Base-by-base conservation (phyloP, 2,888 invertebrate genomes). In the Bursaphelenchus okinawaensis region DNA sequence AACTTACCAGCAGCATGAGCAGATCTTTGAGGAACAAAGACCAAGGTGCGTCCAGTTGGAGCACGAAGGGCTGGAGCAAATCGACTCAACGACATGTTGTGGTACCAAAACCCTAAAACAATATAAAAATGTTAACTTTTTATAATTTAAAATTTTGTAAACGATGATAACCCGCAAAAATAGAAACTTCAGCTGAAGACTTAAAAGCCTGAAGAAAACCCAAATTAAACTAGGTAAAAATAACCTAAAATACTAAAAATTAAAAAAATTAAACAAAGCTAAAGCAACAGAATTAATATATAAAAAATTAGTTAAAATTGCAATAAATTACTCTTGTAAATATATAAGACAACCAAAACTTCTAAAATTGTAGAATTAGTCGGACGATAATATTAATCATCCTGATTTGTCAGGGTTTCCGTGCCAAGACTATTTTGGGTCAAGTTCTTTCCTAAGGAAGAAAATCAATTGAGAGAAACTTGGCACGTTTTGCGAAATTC, bases 71-170 rank as follows among this genome's bases (percentile, higher is more conserved):
- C 23, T 27, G 60, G 60, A 1, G 60, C 60, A 27, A 59, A 59
- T 20, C 60, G 60, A 40, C 60, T 59, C 60, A 59, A 59, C 40
- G 60, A 59, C 60, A 59, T 59, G 22, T 1, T 54, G n/a, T n/a
- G n/a, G n/a, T n/a, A n/a, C n/a, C n/a, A n/a, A n/a, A n/a, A n/a
- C n/a, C n/a, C n/a, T n/a, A n/a, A n/a, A n/a, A n/a, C n/a, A n/a
- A n/a, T n/a, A n/a, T n/a, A n/a, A n/a, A n/a, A n/a, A n/a, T n/a
- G n/a, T n/a, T n/a, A n/a, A n/a, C n/a, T n/a, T n/a, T n/a, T n/a
- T n/a, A n/a, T n/a, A n/a, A n/a, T n/a, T n/a, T n/a, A n/a, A n/a
- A n/a, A n/a, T n/a, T n/a, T n/a, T n/a, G n/a, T n/a, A n/a, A n/a
- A n/a, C n/a, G n/a, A n/a, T n/a, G n/a, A n/a, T n/a, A n/a, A n/a